Base-by-base conservation (phyloP, 2,888 invertebrate genomes). In the Arge pagana region DNA sequence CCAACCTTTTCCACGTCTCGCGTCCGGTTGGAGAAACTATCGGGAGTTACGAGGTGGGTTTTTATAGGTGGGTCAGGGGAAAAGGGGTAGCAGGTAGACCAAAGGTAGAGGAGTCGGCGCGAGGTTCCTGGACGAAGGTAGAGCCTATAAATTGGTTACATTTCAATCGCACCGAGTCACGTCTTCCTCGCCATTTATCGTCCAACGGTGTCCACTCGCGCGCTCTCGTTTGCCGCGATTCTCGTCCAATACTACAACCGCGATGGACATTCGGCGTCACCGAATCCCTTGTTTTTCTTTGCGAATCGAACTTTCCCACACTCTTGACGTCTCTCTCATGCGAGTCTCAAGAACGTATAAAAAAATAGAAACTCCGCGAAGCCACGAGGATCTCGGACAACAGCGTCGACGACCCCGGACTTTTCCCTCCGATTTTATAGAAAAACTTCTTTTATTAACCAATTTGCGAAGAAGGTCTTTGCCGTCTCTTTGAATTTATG, bases 361-460 rank as follows among this genome's bases (percentile, higher is more conserved):
- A 45, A 31, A 35, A 33, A n/a, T n/a, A n/a, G n/a, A n/a, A n/a
- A n/a, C n/a, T n/a, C n/a, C n/a, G n/a, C n/a, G n/a, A n/a, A n/a
- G n/a, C n/a, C n/a, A n/a, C n/a, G n/a, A n/a, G n/a, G n/a, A n/a
- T n/a, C n/a, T n/a, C n/a, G n/a, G n/a, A n/a, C n/a, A n/a, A n/a
- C n/a, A n/a, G n/a, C n/a, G n/a, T n/a, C 33, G 24, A 30, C 5
- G n/a, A 23, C 13, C 16, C 10, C 28, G 16, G 15, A 45, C 11
- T 23, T 31, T 45, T 45, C 33, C 24, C 24, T 21, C 24, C 45
- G 13, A 45, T 13, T 45, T 45, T 45, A 33, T 26, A 45, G 33
- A 33, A n/a, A n/a, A 45, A 45, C 33, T 45, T 45, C 21, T 45
- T 45, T 45, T 45, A 45, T 45, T 45, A 45, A 45, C 45, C 45